Conservation (phyloP, 2,113 vertebrate genomes). For the Megaleporinus macrocephalus region DNA sequence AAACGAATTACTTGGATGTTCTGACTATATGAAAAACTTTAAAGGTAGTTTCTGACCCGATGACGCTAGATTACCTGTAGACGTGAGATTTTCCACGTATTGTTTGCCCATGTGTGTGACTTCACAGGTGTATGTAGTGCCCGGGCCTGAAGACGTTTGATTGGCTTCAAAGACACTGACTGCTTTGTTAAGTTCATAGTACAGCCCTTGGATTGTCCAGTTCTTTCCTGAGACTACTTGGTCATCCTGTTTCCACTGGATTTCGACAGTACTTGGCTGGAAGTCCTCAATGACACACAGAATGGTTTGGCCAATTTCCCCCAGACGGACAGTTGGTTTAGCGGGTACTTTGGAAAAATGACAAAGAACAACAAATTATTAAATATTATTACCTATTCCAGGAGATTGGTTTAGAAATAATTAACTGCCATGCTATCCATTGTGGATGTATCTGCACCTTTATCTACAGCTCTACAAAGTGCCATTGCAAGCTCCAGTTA, state of each 20-base stretch:
- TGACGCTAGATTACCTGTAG: slow-evolving; percentile 10
- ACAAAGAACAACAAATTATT: too few relatives aligned
- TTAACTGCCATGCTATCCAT: background rate
- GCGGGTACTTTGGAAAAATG: too few relatives aligned
- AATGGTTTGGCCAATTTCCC: slow-evolving; percentile 2
- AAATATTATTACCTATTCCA: too few relatives aligned
- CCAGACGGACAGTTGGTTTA: slow-evolving; percentile 9
- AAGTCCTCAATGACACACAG: slow-evolving; percentile 28
- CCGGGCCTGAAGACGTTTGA: background rate
- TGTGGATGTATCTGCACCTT: background rate
- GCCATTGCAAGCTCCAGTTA: too few relatives aligned
- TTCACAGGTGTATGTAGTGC: background rate
- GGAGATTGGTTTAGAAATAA: too few relatives aligned
- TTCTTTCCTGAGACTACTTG: background rate
- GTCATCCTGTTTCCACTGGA: slow-evolving; percentile 8
- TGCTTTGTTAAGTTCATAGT: background rate
- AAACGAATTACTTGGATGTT: too few relatives aligned
- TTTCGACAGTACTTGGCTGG: background rate
- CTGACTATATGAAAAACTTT: too few relatives aligned
- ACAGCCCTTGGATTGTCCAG: background rate
- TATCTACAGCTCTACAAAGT: too few relatives aligned
- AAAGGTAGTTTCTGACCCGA: background rate
- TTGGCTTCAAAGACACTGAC: background rate
- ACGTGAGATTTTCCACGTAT: background rate
- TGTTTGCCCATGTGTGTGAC: background rate